Evolutionary conservation across 2,113 vertebrate genomes (phyloP).

Genomic region (Lagopus leucura): DNA sequence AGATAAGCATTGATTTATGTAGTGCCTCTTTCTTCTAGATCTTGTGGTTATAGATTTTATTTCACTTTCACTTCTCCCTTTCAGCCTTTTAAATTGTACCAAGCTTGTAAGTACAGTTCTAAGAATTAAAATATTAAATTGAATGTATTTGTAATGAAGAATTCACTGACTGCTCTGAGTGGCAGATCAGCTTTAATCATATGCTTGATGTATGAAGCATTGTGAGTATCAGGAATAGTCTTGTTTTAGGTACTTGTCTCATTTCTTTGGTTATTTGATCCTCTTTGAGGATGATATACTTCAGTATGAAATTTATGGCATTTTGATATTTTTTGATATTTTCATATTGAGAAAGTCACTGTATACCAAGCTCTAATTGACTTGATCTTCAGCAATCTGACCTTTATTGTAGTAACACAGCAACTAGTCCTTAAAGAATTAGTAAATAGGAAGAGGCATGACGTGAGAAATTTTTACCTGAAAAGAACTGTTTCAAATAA

Average conservation of each 20-base stretch:
- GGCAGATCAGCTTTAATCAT: slow-evolving; percentile 31
- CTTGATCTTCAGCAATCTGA: neutral
- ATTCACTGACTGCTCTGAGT: neutral
- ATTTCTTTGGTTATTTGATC: neutral
- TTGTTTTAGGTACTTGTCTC: neutral
- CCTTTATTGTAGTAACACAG: neutral
- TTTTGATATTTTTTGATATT: no score
- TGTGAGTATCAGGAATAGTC: neutral
- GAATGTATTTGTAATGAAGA: neutral
- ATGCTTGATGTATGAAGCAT: neutral
- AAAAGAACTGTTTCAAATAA: neutral
- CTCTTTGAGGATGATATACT: rapidly evolving
- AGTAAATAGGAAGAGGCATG: neutral
- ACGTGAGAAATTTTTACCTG: neutral
- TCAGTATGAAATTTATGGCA: neutral
- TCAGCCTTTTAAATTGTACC: neutral
- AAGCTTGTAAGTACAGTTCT: neutral
- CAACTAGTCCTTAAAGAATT: neutral
- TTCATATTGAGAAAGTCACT: neutral
- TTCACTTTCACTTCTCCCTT: neutral
- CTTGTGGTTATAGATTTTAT: neutral
- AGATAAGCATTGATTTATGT: neutral
- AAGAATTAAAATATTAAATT: neutral
- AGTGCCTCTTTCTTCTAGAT: neutral
- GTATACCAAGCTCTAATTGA: neutral